These are phyloP conservation scores for Platypus cylindrus DNA, from an alignment of 2,888 invertebrate species.

Conservation along the genomic window DNA sequence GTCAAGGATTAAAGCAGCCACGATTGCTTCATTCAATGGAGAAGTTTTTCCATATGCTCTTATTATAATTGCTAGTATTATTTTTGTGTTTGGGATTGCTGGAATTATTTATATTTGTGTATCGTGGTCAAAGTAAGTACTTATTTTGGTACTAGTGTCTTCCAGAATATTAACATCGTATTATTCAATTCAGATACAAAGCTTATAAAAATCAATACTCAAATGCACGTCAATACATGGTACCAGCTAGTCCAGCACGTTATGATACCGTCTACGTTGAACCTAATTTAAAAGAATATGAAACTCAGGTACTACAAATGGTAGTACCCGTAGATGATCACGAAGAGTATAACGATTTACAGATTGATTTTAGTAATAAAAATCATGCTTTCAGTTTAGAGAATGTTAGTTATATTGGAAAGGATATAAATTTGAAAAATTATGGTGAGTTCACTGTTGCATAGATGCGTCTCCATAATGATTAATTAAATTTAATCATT, in stretches of 20 bases:
- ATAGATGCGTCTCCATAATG: too few relatives aligned
- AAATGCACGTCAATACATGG: slow-evolving; percentile 35
- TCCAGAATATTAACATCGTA: neutral
- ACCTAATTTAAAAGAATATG: slow-evolving; percentile 83
- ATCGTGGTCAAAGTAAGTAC: slow-evolving; percentile 75
- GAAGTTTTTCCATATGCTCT: slow-evolving; percentile 81
- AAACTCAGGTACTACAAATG: slow-evolving; percentile 90
- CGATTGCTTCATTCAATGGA: slow-evolving; percentile 32
- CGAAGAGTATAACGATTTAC: slow-evolving; percentile 64
- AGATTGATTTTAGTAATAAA: slow-evolving; percentile 74
- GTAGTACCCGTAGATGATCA: slow-evolving; percentile 77
- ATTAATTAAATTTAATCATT: too few relatives aligned
- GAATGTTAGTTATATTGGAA: slow-evolving; percentile 78
- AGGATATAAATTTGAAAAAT: slow-evolving; percentile 51
- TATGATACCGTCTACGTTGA: slow-evolving; percentile 60
- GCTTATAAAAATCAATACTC: slow-evolving; percentile 62
- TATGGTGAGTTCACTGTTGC: slow-evolving; percentile 37
- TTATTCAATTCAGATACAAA: slow-evolving; percentile 67
- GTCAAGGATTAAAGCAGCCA: slow-evolving; percentile 33
- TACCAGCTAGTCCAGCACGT: slow-evolving; percentile 45
- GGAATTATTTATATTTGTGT: slow-evolving; percentile 89
- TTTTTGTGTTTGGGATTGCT: slow-evolving; percentile 71
- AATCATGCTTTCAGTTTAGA: slow-evolving; percentile 81
- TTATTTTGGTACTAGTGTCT: neutral
- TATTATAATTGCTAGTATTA: slow-evolving; percentile 79